Base-by-base conservation (phyloP, 2,113 vertebrate genomes). In the Lampris incognitus region DNA sequence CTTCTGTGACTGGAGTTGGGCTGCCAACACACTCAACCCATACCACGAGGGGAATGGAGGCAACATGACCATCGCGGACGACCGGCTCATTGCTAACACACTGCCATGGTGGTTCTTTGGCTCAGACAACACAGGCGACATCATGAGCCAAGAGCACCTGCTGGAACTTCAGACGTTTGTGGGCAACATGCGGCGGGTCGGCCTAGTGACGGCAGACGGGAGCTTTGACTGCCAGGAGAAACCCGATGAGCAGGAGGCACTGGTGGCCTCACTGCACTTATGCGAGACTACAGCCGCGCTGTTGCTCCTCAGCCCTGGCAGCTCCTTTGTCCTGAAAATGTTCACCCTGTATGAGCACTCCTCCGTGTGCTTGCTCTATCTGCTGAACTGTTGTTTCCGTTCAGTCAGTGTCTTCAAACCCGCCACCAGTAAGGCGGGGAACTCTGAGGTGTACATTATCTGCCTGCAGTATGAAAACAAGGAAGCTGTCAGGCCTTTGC, bases 191-290 rank as follows among this genome's bases (percentile, higher is more conserved):
- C 73, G 55, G 5, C 51, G 89, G 0, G 82, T 98, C 44, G 96
- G 98, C 83, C 64, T 99, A 90, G 95, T 99, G 66, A 99, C 98
- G 0, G 97, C 98, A 1, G 98, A 98, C 67, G 98, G 98, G 11
- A 99, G 98, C 78, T 98, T 99, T 72, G 97, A 99, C 89, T 99
- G 98, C 86, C 98, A 98, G 86, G 97, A 96, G 59, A 97, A 98
- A 51, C 98, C 97, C 0, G 97, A 97, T 0, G 97, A 99, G 82
- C 98, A 99, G 92, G 98, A 99, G 88, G 90, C 95, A 0, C 92
- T 97, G 0, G 98, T 99, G 58, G 96, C 96, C 0, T 94, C 97
- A 0, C 87, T 99, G 63, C 97, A 96, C 76, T 97, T 96, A 83
- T 98, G 98, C 46, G 97, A 99, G 88, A 87, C 91, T 2, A 93